Evolutionary conservation across 2,888 invertebrate genomes (phyloP).

Genomic region (Oscheius onirici): DNA sequence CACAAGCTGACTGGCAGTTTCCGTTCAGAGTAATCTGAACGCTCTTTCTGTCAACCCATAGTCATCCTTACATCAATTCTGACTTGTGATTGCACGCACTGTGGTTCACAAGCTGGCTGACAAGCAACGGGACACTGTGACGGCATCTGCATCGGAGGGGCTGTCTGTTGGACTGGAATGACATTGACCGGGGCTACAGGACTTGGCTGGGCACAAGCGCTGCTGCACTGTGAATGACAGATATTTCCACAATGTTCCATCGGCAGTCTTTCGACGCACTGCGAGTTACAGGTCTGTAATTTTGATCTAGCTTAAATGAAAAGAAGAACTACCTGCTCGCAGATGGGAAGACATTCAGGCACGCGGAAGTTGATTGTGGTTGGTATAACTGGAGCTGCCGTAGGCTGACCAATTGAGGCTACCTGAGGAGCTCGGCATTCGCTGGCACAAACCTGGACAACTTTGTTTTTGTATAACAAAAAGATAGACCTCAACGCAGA

Average conservation of each 20-base stretch:
- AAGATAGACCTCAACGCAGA: conserved; percentile 39
- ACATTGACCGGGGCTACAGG: conserved; percentile 19
- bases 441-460: conserved; percentile 40
- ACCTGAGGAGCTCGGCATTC: conserved; percentile 39
- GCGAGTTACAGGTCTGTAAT: conserved; percentile 47
- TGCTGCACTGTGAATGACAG: conserved; percentile 43
- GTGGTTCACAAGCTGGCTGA: conserved; percentile 47
- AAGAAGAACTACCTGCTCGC: conserved; percentile 39
- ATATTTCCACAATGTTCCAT: conserved; percentile 53
- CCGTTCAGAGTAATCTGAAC: conserved; percentile 26
- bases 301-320: background rate
- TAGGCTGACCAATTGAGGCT: conserved; percentile 8
- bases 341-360: conserved; percentile 55
- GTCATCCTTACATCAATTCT: conserved; percentile 34
- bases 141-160: conserved; percentile 26
- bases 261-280: conserved; percentile 52
- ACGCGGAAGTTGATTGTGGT: conserved; percentile 50
- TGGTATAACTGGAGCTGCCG: conserved; percentile 3
- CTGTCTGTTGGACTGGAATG: conserved; percentile 9
- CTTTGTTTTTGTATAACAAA: too few species aligned
- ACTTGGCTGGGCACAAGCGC: conserved; percentile 40
- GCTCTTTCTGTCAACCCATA: background rate
- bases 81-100: conserved; percentile 35
- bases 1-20: conserved; percentile 46
- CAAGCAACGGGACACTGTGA: conserved; percentile 31